Conservation (phyloP, 2,888 invertebrate species). For the Caenorhabditis afra region DNA sequence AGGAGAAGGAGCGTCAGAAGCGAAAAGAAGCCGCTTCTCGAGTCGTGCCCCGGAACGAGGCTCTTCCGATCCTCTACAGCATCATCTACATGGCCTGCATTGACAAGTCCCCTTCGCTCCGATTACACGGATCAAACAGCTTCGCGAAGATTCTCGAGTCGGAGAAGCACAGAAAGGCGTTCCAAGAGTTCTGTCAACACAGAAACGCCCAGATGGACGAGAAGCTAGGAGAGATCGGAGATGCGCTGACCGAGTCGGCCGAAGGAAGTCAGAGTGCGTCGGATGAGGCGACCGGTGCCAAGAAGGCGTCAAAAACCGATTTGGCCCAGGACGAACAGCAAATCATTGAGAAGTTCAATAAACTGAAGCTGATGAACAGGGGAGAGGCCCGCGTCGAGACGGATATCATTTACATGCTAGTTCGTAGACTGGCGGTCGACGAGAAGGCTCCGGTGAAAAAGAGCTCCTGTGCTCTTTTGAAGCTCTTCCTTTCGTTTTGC, state of each 20-base stretch:
- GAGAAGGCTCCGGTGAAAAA: constrained; percentile 56
- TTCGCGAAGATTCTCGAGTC: constrained; percentile 41
- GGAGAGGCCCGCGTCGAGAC: constrained; percentile 41
- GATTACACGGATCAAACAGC: constrained; percentile 37
- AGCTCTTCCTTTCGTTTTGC: constrained; percentile 16
- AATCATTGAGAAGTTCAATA: constrained; percentile 43
- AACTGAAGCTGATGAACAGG: constrained; percentile 46
- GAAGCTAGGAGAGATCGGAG: constrained; percentile 29
- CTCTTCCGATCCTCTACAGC: constrained; percentile 20
- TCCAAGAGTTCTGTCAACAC: constrained; percentile 28
- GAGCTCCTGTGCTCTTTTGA: constrained; percentile 10
- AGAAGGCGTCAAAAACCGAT: constrained; percentile 30
- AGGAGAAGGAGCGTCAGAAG: constrained; percentile 15
- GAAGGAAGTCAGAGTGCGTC: background rate
- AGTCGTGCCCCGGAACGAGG: constrained; percentile 2
- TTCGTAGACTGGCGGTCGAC: constrained; percentile 36
- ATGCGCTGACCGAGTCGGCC: constrained; percentile 11
- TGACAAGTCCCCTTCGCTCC: constrained; percentile 29
- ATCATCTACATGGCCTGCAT: constrained; percentile 49
- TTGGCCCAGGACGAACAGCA: constrained; percentile 32
- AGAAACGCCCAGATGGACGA: constrained; percentile 32
- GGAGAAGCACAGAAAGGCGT: constrained; percentile 9
- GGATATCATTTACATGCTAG: constrained; percentile 39
- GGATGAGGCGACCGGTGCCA: background rate
- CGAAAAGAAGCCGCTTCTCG: background rate